These are phyloP conservation scores for Anabas testudineus DNA, from an alignment of 2,797 vertebrate genomes.

Conservation along the genomic window DNA sequence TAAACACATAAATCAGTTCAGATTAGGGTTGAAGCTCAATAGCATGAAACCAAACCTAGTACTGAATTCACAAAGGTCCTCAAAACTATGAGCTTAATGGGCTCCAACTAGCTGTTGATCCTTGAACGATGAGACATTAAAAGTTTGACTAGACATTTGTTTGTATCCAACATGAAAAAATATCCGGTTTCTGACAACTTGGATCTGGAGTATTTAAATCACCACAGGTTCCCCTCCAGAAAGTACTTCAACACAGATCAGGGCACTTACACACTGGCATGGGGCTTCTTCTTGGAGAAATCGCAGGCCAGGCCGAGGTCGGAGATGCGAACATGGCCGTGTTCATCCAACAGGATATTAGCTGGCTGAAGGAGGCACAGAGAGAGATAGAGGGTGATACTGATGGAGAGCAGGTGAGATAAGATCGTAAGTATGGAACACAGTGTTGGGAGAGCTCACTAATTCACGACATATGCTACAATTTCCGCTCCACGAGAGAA, in stretches of 20 bases:
- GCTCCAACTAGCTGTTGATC: too few species aligned
- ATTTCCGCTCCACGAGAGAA: constrained; percentile 41
- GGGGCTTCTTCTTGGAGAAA: constrained; percentile 98
- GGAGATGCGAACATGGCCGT: constrained; percentile 95
- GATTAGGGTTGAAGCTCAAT: not conserved
- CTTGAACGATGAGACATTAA: too few species aligned
- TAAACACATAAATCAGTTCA: not conserved
- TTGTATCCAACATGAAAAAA: too few species aligned
- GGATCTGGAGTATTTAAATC: not conserved
- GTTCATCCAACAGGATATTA: constrained; percentile 96
- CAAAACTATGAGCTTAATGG: too few species aligned
- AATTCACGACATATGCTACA: constrained; percentile 53
- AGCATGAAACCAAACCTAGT: too few species aligned
- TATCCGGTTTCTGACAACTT: too few species aligned
- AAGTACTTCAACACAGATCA: not conserved
- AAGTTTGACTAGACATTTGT: too few species aligned
- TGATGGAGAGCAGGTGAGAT: constrained; percentile 23
- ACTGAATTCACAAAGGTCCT: too few species aligned
- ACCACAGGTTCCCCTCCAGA: not conserved
- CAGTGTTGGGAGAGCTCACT: constrained; percentile 34
- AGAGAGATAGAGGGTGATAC: constrained; percentile 7
- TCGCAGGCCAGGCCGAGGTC: constrained; percentile 97
- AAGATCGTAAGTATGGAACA: constrained; percentile 33
- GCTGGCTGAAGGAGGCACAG: constrained; percentile 86
- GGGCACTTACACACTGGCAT: constrained; percentile 94